Percentiles rank a stretch among this genome's conserved stretches.
Evolutionary conservation across 2,888 invertebrate genomes (phyloP).

Genomic region (Apamea sordens): DNA sequence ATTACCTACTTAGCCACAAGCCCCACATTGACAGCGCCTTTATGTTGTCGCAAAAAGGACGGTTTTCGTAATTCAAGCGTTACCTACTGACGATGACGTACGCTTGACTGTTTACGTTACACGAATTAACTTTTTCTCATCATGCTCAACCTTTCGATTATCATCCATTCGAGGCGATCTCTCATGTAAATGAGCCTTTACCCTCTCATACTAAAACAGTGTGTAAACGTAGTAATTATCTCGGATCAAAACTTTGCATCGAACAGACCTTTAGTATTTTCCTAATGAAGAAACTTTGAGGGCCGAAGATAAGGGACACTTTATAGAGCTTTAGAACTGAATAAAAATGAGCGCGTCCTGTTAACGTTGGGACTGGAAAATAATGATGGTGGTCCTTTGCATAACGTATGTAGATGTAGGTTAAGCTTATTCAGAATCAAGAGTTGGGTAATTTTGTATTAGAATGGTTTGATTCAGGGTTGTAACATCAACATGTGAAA

Average conservation of each 20-base stretch:
- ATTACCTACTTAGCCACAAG: too few species aligned
- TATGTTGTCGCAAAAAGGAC: neutral
- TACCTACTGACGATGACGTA: neutral
- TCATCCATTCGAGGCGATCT: neutral
- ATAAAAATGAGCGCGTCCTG: slow-evolving; percentile 31
- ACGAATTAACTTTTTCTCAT: neutral
- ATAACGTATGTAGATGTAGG: neutral
- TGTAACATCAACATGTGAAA: too few species aligned
- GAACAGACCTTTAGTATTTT: slow-evolving; percentile 70
- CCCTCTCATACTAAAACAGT: slow-evolving; percentile 56
- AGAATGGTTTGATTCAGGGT: neutral
- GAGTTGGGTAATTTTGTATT: neutral
- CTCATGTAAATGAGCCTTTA: slow-evolving; percentile 36
- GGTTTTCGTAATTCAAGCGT: neutral
- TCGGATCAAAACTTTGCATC: slow-evolving; percentile 76
- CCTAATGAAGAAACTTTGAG: slow-evolving; percentile 76
- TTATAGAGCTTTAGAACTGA: slow-evolving; percentile 42
- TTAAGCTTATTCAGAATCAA: neutral
- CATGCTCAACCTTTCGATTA: neutral
- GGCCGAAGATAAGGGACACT: slow-evolving; percentile 63
- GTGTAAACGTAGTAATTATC: slow-evolving; percentile 75
- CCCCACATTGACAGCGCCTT: neutral
- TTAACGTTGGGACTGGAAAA: neutral
- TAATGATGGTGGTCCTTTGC: neutral
- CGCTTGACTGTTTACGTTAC: too few species aligned